Evolutionary conservation across 2,888 invertebrate genomes (phyloP), one percentile per base, ranked within the genome.

Genomic region (Trissoscelio sp.): DNA sequence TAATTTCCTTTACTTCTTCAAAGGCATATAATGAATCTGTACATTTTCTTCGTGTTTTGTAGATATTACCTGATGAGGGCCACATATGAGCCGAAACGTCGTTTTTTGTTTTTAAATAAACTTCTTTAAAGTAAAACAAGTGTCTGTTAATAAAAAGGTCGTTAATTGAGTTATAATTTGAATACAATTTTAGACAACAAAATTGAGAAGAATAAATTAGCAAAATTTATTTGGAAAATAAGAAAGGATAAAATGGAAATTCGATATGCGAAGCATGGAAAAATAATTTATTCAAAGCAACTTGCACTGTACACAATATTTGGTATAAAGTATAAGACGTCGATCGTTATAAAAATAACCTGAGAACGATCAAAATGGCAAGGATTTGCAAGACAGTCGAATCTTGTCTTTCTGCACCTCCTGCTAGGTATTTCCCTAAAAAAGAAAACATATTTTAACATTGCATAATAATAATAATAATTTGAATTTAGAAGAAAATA

Each of bases 341-440:
- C 16, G 46, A 60, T 72, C 51, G 62, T 77, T 73, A 78, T 64
- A 81, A 66, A 69, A 86, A 79, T 70, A 88, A 69, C 79, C 83
- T 79, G 81, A 88, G 83, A 79, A 87, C 74, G 62, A 79, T 81
- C 53, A 87, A 60, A 48, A 85, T 81, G 82, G 84, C 84, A 77
- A 88, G 81, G 83, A 88, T 75, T 82, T 51, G 84, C 51, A 16
- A 48, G 48, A 48, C 28, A 22, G 55, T 60, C 39, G 62, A 69
- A 81, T 60, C 24, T 3, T 34, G 60, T 60, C 20, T 79, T 72
- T 14, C 77, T 39, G 83, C 84, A 37, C 85, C 85, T 42, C 85
- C 88, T n/a, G 91, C 90, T 73, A 86, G 67, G 73, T 89, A 85
- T 81, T 90, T 90, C 91, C 91, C 91, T 91, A 86, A 0, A 64